Conservation (phyloP, 2,888 invertebrate genomes). For the Microchrysa polita region DNA sequence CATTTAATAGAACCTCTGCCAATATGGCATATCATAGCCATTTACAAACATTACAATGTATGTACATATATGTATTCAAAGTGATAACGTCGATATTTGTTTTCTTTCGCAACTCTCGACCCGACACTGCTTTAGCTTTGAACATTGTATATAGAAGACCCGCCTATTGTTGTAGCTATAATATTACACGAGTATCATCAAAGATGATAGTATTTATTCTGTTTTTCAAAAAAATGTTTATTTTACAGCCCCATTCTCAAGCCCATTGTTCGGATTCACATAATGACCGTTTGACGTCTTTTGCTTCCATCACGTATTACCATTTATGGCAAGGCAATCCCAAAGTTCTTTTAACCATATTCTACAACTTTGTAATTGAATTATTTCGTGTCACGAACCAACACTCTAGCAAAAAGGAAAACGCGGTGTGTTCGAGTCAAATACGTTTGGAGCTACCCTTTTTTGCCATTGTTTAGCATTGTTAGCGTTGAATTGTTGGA, state of each 20-base stretch:
- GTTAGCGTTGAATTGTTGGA: too few relatives aligned
- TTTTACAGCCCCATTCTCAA: not conserved
- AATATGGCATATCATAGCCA: constrained; percentile 30
- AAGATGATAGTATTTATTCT: constrained; percentile 4
- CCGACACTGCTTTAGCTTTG: not conserved
- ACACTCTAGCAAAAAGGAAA: not conserved
- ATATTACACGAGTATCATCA: too few relatives aligned
- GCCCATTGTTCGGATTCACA: constrained; percentile 1
- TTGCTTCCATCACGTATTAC: not conserved
- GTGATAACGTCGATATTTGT: constrained; percentile 3
- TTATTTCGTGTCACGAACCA: constrained; percentile 18
- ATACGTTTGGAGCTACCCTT: not conserved
- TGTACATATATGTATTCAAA: constrained; percentile 15
- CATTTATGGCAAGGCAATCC: not conserved
- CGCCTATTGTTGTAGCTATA: not conserved
- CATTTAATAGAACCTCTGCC: constrained; percentile 20
- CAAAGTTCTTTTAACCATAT: not conserved
- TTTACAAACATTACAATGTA: constrained; percentile 30
- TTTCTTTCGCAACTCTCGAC: not conserved
- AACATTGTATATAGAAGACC: too few relatives aligned
- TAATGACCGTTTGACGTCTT: not conserved
- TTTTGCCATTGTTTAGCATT: not conserved
- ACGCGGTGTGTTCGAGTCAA: constrained; percentile 6
- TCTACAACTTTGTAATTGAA: constrained; percentile 3
- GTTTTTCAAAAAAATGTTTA: not conserved